Conservation (phyloP, 1,140 invertebrate genomes). For the Liolophura sinensis region DNA sequence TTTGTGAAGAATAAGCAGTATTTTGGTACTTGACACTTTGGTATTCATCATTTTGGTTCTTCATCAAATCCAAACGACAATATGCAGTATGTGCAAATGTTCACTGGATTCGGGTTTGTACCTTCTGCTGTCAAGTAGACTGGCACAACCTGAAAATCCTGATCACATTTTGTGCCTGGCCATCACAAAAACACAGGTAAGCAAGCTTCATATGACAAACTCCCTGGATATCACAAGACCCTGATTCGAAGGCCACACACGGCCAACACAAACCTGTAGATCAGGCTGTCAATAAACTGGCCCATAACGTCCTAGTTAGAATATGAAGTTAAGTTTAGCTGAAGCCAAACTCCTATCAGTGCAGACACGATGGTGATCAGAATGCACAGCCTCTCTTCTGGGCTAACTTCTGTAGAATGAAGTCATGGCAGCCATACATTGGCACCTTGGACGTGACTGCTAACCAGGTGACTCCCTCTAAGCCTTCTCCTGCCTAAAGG, state of each 20-base stretch:
- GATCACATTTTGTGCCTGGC: too few relatives aligned
- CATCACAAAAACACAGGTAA: too few relatives aligned
- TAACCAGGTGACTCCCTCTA: conserved; percentile 34
- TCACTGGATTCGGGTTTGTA: too few relatives aligned
- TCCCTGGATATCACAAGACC: too few relatives aligned
- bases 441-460: conserved; percentile 25
- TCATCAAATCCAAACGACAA: too few relatives aligned
- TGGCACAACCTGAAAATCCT: too few relatives aligned
- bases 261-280: conserved; percentile 12
- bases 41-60: too few relatives aligned
- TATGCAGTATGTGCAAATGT: too few relatives aligned
- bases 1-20: too few relatives aligned
- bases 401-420: conserved; percentile 32
- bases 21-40: too few relatives aligned
- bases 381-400: conserved; percentile 36
- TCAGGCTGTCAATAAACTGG: conserved; percentile 13
- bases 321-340: not conserved
- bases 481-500: conserved; percentile 32
- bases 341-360: conserved; percentile 3
- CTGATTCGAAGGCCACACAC: not conserved
- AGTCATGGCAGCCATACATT: conserved; percentile 37
- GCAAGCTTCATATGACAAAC: too few relatives aligned
- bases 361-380: conserved; percentile 25
- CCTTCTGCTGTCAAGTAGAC: too few relatives aligned
- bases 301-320: conserved; percentile 8